These are phyloP conservation scores for Drosophila tristis DNA, from an alignment of 1,140 invertebrate species.

Conservation along the genomic window DNA sequence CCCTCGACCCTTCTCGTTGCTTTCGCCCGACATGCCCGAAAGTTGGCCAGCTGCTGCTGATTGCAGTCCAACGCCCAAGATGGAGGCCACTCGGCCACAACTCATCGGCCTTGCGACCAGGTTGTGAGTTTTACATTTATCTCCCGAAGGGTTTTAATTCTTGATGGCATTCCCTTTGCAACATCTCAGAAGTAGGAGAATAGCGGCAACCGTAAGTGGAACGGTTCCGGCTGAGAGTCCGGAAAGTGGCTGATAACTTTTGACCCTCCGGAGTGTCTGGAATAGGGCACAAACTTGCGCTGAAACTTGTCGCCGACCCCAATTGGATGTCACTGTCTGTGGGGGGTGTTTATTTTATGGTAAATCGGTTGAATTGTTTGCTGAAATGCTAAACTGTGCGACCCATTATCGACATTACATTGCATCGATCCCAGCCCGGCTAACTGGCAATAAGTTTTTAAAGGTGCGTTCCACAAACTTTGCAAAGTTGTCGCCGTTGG, in stretches of 20 bases:
- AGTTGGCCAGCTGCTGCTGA: conserved; percentile 7
- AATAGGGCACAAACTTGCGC: too few relatives aligned
- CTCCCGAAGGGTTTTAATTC: neutral
- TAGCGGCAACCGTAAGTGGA: conserved; percentile 11
- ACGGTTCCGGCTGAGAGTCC: conserved; percentile 31
- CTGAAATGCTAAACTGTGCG: conserved; percentile 36
- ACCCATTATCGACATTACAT: conserved; percentile 34
- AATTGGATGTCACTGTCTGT: conserved; percentile 9
- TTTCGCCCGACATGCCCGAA: conserved; percentile 2
- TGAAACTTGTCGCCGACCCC: conserved; percentile 18
- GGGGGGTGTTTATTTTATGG: conserved; percentile 17
- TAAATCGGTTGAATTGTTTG: conserved; percentile 38
- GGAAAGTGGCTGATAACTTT: conserved; percentile 38
- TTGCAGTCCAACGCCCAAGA: neutral
- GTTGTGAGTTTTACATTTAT: neutral
- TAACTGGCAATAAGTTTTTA: conserved; percentile 4
- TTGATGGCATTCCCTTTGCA: neutral
- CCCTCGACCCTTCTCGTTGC: neutral
- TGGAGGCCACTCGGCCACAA: neutral
- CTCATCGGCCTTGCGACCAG: neutral
- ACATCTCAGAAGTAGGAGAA: neutral
- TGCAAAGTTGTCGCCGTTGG: conserved; percentile 9
- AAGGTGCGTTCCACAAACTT: conserved; percentile 22
- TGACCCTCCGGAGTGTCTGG: conserved; percentile 7
- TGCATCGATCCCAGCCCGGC: neutral